Conservation (phyloP, 2,113 vertebrate genomes). For the Chlorodrepanis virens region DNA sequence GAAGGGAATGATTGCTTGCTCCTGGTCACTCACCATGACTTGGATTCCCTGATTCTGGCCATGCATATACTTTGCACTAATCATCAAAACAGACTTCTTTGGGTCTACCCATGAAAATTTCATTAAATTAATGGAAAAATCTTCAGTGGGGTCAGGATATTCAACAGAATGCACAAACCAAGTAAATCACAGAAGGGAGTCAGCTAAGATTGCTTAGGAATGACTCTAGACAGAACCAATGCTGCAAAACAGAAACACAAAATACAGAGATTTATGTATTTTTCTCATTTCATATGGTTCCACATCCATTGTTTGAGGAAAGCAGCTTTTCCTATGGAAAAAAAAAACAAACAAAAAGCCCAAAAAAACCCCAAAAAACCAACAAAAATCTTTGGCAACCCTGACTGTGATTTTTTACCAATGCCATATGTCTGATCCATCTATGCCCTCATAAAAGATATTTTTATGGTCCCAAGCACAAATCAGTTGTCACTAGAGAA, state of each 20-base stretch:
- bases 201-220: neutral
- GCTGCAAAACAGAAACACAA: neutral
- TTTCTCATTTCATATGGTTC: neutral
- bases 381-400: neutral
- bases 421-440: neutral
- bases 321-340: neutral
- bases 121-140: neutral
- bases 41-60: neutral
- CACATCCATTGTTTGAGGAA: neutral
- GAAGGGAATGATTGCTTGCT: neutral
- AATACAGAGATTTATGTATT: neutral
- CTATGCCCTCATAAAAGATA: neutral
- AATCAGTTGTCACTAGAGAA: neutral
- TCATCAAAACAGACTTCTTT: neutral
- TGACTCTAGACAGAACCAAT: neutral
- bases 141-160: neutral
- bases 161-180: neutral
- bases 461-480: neutral
- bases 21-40: neutral
- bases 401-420: neutral
- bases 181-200: neutral
- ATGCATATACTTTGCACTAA: neutral
- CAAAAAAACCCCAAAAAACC: rapidly evolving
- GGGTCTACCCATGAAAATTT: neutral
- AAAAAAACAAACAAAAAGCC: rapidly evolving